Conservation (phyloP, 2,797 vertebrate species). For the Allobates femoralis region DNA sequence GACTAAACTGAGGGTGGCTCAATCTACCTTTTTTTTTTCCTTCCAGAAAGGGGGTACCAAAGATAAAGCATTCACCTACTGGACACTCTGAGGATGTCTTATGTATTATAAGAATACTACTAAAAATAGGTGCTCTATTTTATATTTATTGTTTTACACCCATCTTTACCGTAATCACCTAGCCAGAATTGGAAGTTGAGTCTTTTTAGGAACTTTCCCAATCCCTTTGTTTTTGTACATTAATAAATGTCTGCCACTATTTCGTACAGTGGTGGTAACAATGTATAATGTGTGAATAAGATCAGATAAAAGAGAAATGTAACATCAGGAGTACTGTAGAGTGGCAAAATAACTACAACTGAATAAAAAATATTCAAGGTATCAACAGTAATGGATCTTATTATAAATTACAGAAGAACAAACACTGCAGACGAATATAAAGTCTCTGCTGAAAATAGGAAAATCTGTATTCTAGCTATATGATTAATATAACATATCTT, state of each 20-base stretch:
- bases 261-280: not conserved
- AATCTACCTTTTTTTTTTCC: too few relatives aligned
- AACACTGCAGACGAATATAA: not conserved
- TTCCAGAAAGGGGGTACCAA: too few relatives aligned
- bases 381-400: not conserved
- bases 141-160: not conserved
- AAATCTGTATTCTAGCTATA: not conserved
- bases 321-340: not conserved
- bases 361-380: not conserved
- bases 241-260: not conserved
- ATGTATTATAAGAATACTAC: too few relatives aligned
- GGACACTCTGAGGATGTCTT: too few relatives aligned
- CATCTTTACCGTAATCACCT: too few relatives aligned
- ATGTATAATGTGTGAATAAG: slow-evolving; percentile 21
- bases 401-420: not conserved
- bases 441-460: not conserved
- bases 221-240: not conserved
- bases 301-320: not conserved
- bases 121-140: not conserved
- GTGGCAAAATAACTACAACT: not conserved
- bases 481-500: not conserved
- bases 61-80: too few relatives aligned
- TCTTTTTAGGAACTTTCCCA: not conserved
- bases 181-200: too few relatives aligned
- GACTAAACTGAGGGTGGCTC: too few relatives aligned